A percentile compares a stretch with the other conserved stretches of the same genome.
Evolutionary conservation across 2,797 vertebrate genomes (phyloP).

Genomic region (Craterocephalus amniculus): DNA sequence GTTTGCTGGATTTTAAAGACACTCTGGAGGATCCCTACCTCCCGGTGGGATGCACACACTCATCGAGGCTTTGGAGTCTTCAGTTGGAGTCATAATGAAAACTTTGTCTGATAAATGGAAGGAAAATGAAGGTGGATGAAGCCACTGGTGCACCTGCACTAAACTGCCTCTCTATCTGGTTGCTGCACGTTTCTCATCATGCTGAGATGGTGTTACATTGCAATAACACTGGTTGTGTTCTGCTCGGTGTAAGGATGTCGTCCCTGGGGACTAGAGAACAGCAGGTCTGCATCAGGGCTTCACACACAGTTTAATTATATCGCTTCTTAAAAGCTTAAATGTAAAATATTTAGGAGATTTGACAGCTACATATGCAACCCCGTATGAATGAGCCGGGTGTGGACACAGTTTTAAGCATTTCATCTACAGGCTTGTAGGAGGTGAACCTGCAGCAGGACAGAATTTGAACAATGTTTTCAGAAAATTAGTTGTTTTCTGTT

Average conservation of each 20-base stretch:
- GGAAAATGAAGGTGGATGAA: slow-evolving; percentile 33
- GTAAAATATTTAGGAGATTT: not conserved
- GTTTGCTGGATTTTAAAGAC: slow-evolving; percentile 41
- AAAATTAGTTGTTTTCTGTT: not conserved
- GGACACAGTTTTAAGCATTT: not conserved
- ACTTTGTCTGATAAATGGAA: slow-evolving; percentile 28
- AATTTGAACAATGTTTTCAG: not conserved
- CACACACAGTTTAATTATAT: not conserved
- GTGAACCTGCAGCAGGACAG: not conserved
- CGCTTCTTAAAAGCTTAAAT: not conserved
- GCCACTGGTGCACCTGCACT: not conserved
- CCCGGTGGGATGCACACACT: not conserved
- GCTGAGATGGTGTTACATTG: slow-evolving; percentile 1
- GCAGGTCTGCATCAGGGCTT: not conserved
- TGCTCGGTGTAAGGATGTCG: too few species aligned
- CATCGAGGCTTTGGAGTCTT: slow-evolving; percentile 24
- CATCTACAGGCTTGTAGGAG: not conserved
- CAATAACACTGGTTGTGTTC: not conserved
- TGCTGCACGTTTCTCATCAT: not conserved
- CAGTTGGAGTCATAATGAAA: slow-evolving; percentile 25
- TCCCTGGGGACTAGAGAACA: not conserved
- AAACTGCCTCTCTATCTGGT: slow-evolving; percentile 4
- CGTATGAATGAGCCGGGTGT: not conserved
- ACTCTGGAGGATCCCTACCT: slow-evolving; percentile 32
- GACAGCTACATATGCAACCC: too few species aligned